These are phyloP conservation scores for Oreochromis aureus DNA, from an alignment of 2,113 vertebrate species.

Conservation along the genomic window DNA sequence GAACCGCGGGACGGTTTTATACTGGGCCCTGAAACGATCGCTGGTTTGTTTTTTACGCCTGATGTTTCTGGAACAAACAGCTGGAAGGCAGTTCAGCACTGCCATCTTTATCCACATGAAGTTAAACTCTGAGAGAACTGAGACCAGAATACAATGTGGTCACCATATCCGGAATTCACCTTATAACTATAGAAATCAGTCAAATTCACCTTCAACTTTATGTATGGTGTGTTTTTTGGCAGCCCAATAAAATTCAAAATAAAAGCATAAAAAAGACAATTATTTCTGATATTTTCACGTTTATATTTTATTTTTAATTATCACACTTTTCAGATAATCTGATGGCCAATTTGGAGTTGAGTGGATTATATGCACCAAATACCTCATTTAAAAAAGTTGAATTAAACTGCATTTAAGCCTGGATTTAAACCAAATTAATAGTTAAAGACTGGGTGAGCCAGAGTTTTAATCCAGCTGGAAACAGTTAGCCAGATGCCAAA, in stretches of 20 bases:
- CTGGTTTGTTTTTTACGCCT: background rate
- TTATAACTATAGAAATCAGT: rapidly evolving
- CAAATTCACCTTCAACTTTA: background rate
- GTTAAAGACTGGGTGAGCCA: background rate
- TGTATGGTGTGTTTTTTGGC: rapidly evolving
- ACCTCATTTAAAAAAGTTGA: background rate
- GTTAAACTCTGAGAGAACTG: background rate
- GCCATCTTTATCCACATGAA: background rate
- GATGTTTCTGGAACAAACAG: background rate
- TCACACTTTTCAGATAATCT: rapidly evolving
- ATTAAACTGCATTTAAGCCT: rapidly evolving
- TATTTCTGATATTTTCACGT: background rate
- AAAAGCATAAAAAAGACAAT: background rate
- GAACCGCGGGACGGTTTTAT: background rate
- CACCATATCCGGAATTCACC: background rate
- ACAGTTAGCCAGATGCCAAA: background rate
- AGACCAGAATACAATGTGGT: background rate
- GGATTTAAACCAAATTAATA: rapidly evolving
- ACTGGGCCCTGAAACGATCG: background rate
- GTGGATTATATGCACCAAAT: background rate
- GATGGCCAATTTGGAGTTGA: background rate
- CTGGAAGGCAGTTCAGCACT: background rate
- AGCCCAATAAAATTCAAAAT: background rate
- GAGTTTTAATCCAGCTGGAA: background rate
- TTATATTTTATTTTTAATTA: background rate